Evolutionary conservation across 2,888 invertebrate species (phyloP).

Genomic region (Idaea dimidiata): DNA sequence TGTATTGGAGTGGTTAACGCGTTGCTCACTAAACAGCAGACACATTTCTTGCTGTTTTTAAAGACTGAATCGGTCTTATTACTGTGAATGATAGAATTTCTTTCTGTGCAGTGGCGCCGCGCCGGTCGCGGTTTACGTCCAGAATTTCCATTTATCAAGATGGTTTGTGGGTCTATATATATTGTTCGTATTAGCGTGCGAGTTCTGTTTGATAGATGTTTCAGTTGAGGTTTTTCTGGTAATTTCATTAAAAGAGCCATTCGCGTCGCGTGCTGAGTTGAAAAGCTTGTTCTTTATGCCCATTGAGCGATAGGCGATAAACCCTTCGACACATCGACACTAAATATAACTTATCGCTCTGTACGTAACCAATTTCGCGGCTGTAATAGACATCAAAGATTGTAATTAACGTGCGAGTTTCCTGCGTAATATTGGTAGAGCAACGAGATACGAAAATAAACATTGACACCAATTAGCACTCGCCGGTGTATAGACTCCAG

Average conservation of each 20-base stretch:
- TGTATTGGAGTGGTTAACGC: conserved; percentile 63
- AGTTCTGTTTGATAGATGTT: conserved; percentile 68
- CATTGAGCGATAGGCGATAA: conserved; percentile 31
- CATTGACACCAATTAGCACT: conserved; percentile 59
- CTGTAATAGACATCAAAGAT: conserved; percentile 40
- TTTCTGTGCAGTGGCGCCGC: conserved; percentile 26
- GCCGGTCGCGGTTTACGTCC: conserved; percentile 20
- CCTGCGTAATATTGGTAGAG: conserved; percentile 39
- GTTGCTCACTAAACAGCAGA: conserved; percentile 54
- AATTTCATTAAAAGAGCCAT: conserved; percentile 49
- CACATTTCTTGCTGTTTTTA: conserved; percentile 46
- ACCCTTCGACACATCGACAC: conserved; percentile 17
- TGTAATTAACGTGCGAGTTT: conserved; percentile 44
- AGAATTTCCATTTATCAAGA: conserved; percentile 63
- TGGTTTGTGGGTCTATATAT: conserved; percentile 61
- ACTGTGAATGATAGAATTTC: conserved; percentile 45
- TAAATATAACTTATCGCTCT: conserved; percentile 23
- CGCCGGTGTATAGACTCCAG: conserved; percentile 35
- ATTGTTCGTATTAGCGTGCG: conserved; percentile 67
- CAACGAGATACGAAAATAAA: conserved; percentile 53
- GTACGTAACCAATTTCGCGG: conserved; percentile 31
- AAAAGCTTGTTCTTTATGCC: conserved; percentile 41
- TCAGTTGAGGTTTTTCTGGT: conserved; percentile 60
- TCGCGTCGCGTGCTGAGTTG: conserved; percentile 34
- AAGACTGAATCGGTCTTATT: conserved; percentile 48